These are phyloP conservation scores for Paratilapia polleni DNA, from an alignment of 2,113 vertebrate genomes.

Conservation along the genomic window DNA sequence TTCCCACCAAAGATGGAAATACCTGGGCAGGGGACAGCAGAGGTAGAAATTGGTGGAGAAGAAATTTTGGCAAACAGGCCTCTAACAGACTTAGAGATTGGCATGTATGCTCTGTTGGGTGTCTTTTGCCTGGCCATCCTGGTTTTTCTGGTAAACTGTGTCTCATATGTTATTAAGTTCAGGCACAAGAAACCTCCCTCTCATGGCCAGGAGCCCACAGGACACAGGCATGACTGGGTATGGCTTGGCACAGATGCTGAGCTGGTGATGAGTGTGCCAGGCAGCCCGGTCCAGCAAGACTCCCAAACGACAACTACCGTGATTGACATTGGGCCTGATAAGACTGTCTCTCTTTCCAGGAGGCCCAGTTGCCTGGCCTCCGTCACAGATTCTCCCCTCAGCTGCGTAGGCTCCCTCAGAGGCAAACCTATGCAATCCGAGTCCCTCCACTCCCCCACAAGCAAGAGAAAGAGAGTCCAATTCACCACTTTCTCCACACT, in stretches of 20 bases:
- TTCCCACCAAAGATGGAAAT: conserved; percentile 83
- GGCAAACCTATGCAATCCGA: conserved; percentile 79
- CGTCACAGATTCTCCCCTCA: conserved; percentile 65
- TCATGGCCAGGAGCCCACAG: conserved; percentile 86
- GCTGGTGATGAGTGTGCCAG: conserved; percentile 85
- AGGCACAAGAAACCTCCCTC: conserved; percentile 87
- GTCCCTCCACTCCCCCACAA: conserved; percentile 89
- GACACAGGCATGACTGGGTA: conserved; percentile 92
- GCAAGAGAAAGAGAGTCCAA: conserved; percentile 93
- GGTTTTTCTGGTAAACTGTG: conserved; percentile 92
- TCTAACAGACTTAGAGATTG: conserved; percentile 92
- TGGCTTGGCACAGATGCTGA: conserved; percentile 90
- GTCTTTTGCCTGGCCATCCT: conserved; percentile 95
- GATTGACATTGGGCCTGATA: conserved; percentile 83
- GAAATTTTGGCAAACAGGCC: conserved; percentile 77
- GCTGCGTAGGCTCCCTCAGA: conserved; percentile 63
- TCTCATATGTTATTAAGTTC: conserved; percentile 88
- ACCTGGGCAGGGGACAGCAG: conserved; percentile 66
- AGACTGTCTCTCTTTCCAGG: conserved; percentile 70
- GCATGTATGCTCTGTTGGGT: conserved; percentile 92
- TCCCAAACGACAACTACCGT: conserved; percentile 82
- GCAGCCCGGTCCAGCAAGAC: conserved; percentile 83
- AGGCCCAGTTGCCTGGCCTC: conserved; percentile 73
- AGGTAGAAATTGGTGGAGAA: conserved; percentile 74
- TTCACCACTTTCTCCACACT: conserved; percentile 92